Base-by-base conservation (phyloP, 2,888 invertebrate genomes). In the Andrena fulva region DNA sequence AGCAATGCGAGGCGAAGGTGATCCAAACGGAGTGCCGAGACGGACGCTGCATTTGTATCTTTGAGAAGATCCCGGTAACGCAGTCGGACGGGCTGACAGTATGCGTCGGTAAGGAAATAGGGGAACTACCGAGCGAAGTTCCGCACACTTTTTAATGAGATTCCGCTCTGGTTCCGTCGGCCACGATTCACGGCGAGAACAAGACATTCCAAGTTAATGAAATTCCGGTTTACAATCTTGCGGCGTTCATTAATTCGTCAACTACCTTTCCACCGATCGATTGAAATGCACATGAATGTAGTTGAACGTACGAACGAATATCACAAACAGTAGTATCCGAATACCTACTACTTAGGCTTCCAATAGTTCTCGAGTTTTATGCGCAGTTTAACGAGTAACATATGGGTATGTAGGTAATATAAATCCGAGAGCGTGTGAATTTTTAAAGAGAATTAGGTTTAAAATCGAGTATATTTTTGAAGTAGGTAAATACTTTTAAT, bases 21-120 rank as follows among this genome's bases (percentile, higher is more conserved):
- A 95, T 95, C 90, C 96, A 96, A 94, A 97, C 97, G 42, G 97
- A 97, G 94, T 98, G 98, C 94, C 95, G 96, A 80, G 97, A 97
- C 93, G 96, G 96, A 33, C 95, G 96, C 3, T 98, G 98, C 94
- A 95, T 95, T 69, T 98, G 98, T 94, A 96, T 96, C 89, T 98
- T 96, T 95, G 97, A 98, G 92, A 96, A 96, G 96, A 95, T 96
- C 64, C 96, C 97, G 31, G 95, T 96, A 85, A 94, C 96, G 90
- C 95, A 96, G 88, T 95, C 96, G 78, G 97, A 97, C 89, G 97
- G 97, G 67, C 94, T 95, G 52, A 95, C 96, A 82, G 96, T 96
- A 89, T 98, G 98, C 94, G 95, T 96, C 93, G 96, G 98, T 98
- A 93, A 95, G 91, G 29, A n/a, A 24, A 56, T n/a, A 59, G 10